Evolutionary conservation across 2,888 invertebrate genomes (phyloP).

Genomic region (Rugalucina vietnamica): DNA sequence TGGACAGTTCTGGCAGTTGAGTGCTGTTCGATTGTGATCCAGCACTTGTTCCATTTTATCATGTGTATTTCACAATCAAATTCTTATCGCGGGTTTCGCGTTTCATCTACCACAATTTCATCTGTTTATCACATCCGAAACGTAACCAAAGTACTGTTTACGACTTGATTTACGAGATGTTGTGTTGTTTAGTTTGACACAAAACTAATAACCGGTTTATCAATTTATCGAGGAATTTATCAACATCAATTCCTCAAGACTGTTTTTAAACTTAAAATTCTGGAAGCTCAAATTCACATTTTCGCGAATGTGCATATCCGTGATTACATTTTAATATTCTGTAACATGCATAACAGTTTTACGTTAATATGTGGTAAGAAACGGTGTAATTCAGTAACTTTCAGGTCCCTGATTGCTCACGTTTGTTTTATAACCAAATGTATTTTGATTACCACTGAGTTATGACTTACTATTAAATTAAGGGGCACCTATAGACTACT

Average conservation of each 20-base stretch:
- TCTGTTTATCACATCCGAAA: slow-evolving; percentile 42
- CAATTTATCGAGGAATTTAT: not conserved
- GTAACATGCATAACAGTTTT: too few species aligned
- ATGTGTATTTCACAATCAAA: slow-evolving; percentile 56
- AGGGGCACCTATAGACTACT: not conserved
- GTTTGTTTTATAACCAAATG: too few species aligned
- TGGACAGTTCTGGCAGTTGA: slow-evolving; percentile 62
- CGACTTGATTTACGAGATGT: slow-evolving; percentile 36
- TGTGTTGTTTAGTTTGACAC: slow-evolving; percentile 6
- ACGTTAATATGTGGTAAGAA: too few species aligned
- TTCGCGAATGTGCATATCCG: too few species aligned
- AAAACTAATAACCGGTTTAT: slow-evolving; percentile 16
- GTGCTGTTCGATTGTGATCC: slow-evolving; percentile 50
- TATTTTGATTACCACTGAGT: too few species aligned
- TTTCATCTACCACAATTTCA: slow-evolving; percentile 58
- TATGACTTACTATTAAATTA: too few species aligned
- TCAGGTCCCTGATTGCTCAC: too few species aligned
- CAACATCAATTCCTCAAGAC: not conserved
- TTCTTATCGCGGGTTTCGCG: slow-evolving; percentile 40
- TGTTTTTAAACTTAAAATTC: not conserved
- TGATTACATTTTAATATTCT: too few species aligned
- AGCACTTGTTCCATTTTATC: slow-evolving; percentile 66
- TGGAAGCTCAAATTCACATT: too few species aligned
- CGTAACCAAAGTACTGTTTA: slow-evolving; percentile 37
- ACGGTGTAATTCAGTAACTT: too few species aligned